Percentiles rank a stretch among this genome's conserved stretches.
These are phyloP conservation scores for Xylota sylvarum DNA, from an alignment of 2,888 invertebrate genomes.

Conservation along the genomic window DNA sequence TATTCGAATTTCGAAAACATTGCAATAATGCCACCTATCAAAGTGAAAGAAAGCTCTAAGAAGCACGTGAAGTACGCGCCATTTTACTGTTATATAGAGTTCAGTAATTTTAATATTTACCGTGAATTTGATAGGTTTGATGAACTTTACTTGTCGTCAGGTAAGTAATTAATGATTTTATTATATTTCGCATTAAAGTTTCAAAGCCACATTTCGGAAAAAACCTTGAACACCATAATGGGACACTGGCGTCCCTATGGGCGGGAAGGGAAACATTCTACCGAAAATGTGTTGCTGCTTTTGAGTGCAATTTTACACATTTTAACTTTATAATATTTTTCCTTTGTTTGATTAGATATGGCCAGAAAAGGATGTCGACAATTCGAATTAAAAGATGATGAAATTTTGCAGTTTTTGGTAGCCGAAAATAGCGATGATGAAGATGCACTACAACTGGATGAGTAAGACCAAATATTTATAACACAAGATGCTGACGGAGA, in stretches of 20 bases:
- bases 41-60: background rate
- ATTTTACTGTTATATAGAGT: background rate
- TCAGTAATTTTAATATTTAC: background rate
- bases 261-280: no score
- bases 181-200: background rate
- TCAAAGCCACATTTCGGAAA: background rate
- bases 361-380: background rate
- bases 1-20: background rate
- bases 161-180: background rate
- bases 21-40: background rate
- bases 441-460: background rate
- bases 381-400: background rate
- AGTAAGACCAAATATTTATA: background rate
- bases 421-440: background rate
- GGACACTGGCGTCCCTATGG: no score
- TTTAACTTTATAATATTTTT: background rate
- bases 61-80: background rate
- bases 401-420: background rate
- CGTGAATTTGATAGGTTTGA: no score
- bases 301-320: no score
- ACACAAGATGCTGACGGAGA: background rate
- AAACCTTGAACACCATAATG: no score
- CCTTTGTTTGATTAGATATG: background rate
- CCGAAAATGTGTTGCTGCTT: no score
- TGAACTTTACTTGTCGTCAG: no score